Conservation (phyloP, 2,888 invertebrate species). For the Nymphalis urticae region DNA sequence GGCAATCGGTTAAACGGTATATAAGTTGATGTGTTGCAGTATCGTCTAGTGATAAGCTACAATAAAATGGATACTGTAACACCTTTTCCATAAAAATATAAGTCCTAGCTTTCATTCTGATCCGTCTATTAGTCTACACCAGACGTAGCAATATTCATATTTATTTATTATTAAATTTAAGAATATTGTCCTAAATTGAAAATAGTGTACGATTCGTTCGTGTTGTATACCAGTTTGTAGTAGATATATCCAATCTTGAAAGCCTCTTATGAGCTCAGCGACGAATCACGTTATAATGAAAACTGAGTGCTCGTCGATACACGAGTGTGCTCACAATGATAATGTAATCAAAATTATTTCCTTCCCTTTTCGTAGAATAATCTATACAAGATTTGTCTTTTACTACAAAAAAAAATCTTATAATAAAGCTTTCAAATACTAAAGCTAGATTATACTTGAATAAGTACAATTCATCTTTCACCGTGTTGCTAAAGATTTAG, state of each 20-base stretch:
- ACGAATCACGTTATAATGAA: slow-evolving; percentile 47
- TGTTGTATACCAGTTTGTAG: not conserved
- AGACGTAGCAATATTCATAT: no score
- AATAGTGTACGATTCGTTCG: not conserved
- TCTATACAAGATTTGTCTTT: not conserved
- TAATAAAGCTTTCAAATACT: not conserved
- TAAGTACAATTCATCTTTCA: no score
- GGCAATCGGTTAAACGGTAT: no score
- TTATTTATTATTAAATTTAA: no score
- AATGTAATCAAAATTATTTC: slow-evolving; percentile 12
- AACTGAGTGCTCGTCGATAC: slow-evolving; percentile 40
- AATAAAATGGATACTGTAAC: no score
- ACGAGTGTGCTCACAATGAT: slow-evolving; percentile 19
- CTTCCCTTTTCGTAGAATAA: not conserved
- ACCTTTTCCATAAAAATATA: no score
- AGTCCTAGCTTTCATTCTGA: no score
- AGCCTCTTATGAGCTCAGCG: slow-evolving; percentile 24
- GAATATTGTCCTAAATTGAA: not conserved
- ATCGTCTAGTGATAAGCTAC: no score
- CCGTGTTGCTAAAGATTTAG: not conserved
- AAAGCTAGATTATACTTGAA: no score
- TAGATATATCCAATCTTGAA: slow-evolving; percentile 10
- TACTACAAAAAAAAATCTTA: not conserved
- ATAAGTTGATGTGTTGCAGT: no score
- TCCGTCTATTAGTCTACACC: no score